Evolutionary conservation across 2,888 invertebrate genomes (phyloP).

Genomic region (Drosophila meridiana): DNA sequence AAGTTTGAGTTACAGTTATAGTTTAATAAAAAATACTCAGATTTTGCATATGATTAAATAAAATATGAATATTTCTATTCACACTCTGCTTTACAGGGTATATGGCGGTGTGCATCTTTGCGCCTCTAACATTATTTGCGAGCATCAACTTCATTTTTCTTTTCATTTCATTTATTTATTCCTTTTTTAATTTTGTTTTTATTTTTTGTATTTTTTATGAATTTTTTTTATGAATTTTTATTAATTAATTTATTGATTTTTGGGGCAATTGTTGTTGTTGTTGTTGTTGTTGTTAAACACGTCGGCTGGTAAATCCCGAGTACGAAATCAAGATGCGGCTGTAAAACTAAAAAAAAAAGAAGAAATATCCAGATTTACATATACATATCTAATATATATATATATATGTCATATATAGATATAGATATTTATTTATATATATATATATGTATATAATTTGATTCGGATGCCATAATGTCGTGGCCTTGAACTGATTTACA

Average conservation of each 20-base stretch:
- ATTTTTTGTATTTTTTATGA: neutral
- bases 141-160: slow-evolving; percentile 13
- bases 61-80: no score
- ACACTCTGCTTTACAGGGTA: slow-evolving; percentile 12
- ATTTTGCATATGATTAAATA: no score
- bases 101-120: neutral
- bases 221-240: slow-evolving; percentile 41
- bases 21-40: no score
- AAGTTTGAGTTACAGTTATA: no score
- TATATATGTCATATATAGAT: slow-evolving; percentile 12
- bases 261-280: slow-evolving; percentile 62
- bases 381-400: slow-evolving; percentile 16
- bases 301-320: slow-evolving; percentile 64
- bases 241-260: slow-evolving; percentile 73
- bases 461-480: slow-evolving; percentile 40
- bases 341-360: slow-evolving; percentile 26
- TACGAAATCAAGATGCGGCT: slow-evolving; percentile 37
- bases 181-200: slow-evolving; percentile 1
- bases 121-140: neutral
- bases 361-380: slow-evolving; percentile 47
- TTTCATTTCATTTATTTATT: slow-evolving; percentile 10
- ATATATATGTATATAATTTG: slow-evolving; percentile 26
- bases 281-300: slow-evolving; percentile 52
- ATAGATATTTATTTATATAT: slow-evolving; percentile 1
- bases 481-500: slow-evolving; percentile 72